Evolutionary conservation across 2,888 invertebrate species (phyloP).

Genomic region (Melinaea marsaeus): DNA sequence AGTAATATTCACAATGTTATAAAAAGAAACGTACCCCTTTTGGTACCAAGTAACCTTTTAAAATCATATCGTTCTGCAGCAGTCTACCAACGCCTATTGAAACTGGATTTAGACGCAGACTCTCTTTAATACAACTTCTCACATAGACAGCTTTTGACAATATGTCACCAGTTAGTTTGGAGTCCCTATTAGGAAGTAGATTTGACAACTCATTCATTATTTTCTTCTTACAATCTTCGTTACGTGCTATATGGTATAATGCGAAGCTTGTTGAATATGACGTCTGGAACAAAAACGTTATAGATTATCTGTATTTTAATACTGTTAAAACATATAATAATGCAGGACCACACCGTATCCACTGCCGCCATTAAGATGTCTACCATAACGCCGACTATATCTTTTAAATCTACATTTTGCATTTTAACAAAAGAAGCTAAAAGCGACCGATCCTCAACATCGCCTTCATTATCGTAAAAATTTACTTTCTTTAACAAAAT

Average conservation of each 20-base stretch:
- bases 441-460: slow-evolving; percentile 68
- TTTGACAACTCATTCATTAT: slow-evolving; percentile 80
- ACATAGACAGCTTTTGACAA: slow-evolving; percentile 82
- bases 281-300: slow-evolving; percentile 75
- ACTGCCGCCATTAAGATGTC: slow-evolving; percentile 92
- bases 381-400: slow-evolving; percentile 89
- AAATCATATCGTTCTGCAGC: slow-evolving; percentile 81
- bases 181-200: slow-evolving; percentile 74
- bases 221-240: slow-evolving; percentile 82
- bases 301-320: background rate
- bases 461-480: slow-evolving; percentile 58
- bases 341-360: slow-evolving; percentile 82
- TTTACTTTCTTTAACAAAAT: slow-evolving; percentile 78
- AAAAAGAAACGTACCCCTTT: slow-evolving; percentile 79
- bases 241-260: slow-evolving; percentile 87
- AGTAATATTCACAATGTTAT: background rate
- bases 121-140: slow-evolving; percentile 90
- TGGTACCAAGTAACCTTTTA: slow-evolving; percentile 86
- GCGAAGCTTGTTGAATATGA: slow-evolving; percentile 87
- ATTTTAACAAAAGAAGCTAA: slow-evolving; percentile 83
- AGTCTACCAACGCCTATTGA: slow-evolving; percentile 89
- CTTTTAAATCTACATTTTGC: slow-evolving; percentile 84
- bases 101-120: slow-evolving; percentile 88
- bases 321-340: too few species aligned
- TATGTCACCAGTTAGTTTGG: slow-evolving; percentile 76